Percentiles rank a stretch among this genome's conserved stretches.
phyloP scores from a whole-genome alignment of 2,113 vertebrate genomes.

The Pelvicachromis taeniatus region DNA sequence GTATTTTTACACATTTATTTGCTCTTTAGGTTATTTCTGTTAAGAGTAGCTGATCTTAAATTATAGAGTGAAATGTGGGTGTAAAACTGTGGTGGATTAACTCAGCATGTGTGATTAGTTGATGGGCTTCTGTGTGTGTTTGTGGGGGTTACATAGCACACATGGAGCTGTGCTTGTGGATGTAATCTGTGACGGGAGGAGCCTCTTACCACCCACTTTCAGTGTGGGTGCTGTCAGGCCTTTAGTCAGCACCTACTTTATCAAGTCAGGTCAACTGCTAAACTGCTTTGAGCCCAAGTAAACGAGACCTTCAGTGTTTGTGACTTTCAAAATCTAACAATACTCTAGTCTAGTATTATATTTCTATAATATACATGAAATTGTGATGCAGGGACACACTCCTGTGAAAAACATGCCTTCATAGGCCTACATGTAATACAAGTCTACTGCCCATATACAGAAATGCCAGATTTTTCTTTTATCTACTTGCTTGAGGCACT shows the following conservation, averaged over 20 bases:
- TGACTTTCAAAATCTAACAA: neutral
- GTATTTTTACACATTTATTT: neutral
- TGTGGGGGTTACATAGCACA: neutral
- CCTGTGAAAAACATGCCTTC: neutral
- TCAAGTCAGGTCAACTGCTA: neutral
- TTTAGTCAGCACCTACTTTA: constrained; percentile 12
- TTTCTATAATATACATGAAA: fast-evolving
- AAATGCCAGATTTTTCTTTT: neutral
- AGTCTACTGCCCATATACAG: neutral
- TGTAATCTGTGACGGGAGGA: neutral
- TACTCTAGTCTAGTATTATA: neutral
- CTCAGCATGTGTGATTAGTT: neutral
- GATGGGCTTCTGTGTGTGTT: neutral
- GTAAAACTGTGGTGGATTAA: neutral
- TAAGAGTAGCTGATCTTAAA: neutral
- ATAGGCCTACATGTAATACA: neutral
- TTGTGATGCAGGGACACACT: neutral
- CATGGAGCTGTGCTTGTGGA: neutral
- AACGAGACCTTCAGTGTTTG: neutral
- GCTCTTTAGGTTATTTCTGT: neutral
- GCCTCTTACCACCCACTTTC: neutral
- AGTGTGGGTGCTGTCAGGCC: neutral
- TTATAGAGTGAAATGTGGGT: neutral
- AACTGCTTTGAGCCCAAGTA: neutral
- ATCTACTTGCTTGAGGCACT: neutral